Evolutionary conservation across 2,113 vertebrate genomes (phyloP).

Genomic region (Saccopteryx bilineata): DNA sequence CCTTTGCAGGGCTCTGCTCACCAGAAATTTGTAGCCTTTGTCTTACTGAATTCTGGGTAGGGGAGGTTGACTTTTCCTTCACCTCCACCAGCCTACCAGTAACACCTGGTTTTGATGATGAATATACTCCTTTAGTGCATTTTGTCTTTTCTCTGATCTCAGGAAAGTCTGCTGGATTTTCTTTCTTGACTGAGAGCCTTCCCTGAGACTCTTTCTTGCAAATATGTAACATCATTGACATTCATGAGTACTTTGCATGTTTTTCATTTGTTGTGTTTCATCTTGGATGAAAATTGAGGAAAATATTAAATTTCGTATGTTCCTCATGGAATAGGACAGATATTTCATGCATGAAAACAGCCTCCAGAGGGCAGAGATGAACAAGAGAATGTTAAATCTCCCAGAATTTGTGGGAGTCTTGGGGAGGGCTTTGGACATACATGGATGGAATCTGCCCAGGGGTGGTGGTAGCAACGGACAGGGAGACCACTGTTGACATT

Average conservation of each 20-base stretch:
- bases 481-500: background rate
- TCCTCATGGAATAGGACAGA: background rate
- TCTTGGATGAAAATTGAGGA: background rate
- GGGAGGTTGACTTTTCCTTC: background rate
- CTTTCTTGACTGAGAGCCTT: background rate
- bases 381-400: background rate
- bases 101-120: background rate
- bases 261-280: background rate
- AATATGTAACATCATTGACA: background rate
- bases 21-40: background rate
- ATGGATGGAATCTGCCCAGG: background rate
- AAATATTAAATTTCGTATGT: background rate
- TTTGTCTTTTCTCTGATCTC: background rate
- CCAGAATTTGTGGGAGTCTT: background rate
- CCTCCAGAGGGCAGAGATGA: background rate
- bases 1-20: background rate
- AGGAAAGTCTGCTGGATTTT: background rate
- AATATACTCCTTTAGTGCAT: background rate
- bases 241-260: background rate
- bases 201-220: background rate
- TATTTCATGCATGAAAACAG: background rate
- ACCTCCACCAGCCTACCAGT: background rate
- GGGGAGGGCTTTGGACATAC: background rate
- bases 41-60: background rate
- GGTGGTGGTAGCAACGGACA: too few relatives aligned